Percentiles rank a stretch among this genome's conserved stretches.
phyloP scores from a whole-genome alignment of 2,113 vertebrate species.

The Chrysemys picta region DNA sequence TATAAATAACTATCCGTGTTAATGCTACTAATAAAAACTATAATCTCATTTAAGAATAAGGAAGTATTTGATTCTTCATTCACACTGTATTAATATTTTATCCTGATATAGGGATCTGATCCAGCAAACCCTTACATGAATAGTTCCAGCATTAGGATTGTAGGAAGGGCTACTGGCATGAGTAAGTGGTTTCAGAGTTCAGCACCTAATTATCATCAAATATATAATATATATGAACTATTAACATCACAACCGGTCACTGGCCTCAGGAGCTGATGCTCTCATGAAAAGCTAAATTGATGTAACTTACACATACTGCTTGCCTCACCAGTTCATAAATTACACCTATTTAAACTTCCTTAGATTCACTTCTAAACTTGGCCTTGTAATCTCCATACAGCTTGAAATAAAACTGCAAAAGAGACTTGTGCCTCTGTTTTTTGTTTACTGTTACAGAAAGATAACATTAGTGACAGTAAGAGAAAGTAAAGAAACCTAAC shows the following conservation, averaged over 20 bases:
- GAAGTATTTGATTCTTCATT: background rate
- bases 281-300: background rate
- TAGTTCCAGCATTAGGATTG: background rate
- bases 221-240: background rate
- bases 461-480: background rate
- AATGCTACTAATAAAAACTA: background rate
- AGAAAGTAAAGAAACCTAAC: background rate
- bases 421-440: background rate
- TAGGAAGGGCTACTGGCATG: too few species aligned
- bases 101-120: background rate
- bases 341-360: background rate
- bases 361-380: background rate
- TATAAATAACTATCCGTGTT: background rate
- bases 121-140: background rate
- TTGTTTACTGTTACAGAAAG: background rate
- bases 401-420: background rate
- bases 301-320: background rate
- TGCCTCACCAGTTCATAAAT: background rate
- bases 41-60: background rate
- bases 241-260: background rate
- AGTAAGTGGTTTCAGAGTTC: background rate
- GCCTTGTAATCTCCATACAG: background rate
- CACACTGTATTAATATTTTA: background rate
- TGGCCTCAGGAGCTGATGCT: background rate
- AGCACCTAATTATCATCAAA: background rate